These are phyloP conservation scores for Melitaea cinxia DNA, from an alignment of 1,140 invertebrate species.

Conservation along the genomic window DNA sequence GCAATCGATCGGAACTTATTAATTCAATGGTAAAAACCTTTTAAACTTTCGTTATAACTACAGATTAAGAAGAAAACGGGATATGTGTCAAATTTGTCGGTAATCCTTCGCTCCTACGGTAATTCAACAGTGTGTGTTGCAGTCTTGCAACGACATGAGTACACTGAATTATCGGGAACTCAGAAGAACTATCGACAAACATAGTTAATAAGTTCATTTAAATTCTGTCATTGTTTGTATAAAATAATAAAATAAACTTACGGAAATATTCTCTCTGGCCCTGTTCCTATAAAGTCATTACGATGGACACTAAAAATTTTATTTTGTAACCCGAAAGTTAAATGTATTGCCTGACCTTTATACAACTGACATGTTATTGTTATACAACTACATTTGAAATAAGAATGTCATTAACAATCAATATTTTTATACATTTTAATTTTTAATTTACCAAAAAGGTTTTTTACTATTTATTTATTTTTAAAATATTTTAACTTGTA, in stretches of 20 bases:
- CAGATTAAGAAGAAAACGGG: no score
- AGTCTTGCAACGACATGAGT: no score
- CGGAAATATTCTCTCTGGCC: conserved; percentile 36
- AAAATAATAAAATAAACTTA: conserved; percentile 46
- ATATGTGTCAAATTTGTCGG: no score
- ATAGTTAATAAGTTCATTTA: no score
- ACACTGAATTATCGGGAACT: no score
- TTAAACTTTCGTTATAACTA: no score
- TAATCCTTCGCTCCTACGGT: no score
- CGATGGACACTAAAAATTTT: conserved; percentile 75
- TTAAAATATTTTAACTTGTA: no score
- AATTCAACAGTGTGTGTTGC: no score
- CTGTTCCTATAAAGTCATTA: conserved; percentile 52
- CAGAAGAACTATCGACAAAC: no score
- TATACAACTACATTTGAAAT: conserved; percentile 45
- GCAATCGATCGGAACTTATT: not conserved
- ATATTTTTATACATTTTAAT: not conserved
- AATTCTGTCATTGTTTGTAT: no score
- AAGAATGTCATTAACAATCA: conserved; percentile 48
- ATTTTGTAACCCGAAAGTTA: conserved; percentile 77
- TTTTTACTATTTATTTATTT: conserved; percentile 1
- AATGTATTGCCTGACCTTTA: conserved; percentile 49
- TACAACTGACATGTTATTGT: conserved; percentile 57
- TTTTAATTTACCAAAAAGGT: conserved; percentile 3
- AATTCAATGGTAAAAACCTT: not conserved